Conservation (phyloP, 1,140 invertebrate species). For the Drosophila melanica region DNA sequence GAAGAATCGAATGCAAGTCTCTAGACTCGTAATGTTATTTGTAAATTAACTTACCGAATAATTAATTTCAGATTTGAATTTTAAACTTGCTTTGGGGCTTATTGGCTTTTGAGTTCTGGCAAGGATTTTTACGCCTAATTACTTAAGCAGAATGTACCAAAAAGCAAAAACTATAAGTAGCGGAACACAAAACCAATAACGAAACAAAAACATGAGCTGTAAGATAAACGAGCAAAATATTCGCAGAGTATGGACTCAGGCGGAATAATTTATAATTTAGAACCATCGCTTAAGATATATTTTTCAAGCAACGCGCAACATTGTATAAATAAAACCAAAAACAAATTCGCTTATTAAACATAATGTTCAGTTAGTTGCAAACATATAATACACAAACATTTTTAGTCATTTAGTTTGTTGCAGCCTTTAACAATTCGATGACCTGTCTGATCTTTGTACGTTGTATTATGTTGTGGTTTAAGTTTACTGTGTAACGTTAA, state of each 20-base stretch:
- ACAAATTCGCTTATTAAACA: slow-evolving; percentile 26
- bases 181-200: slow-evolving; percentile 45
- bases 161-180: slow-evolving; percentile 49
- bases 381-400: slow-evolving; percentile 27
- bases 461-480: slow-evolving; percentile 68
- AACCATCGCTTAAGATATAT: slow-evolving; percentile 33
- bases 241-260: neutral
- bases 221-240: slow-evolving; percentile 57
- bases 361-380: slow-evolving; percentile 44
- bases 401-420: slow-evolving; percentile 46
- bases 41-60: neutral
- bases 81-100: slow-evolving; percentile 61
- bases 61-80: slow-evolving; percentile 67
- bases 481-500: slow-evolving; percentile 50
- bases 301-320: slow-evolving; percentile 43
- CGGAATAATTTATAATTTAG: slow-evolving; percentile 50
- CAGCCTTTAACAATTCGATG: slow-evolving; percentile 29
- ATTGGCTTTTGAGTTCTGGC: slow-evolving; percentile 59
- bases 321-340: slow-evolving; percentile 40
- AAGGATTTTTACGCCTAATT: slow-evolving; percentile 67
- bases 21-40: neutral
- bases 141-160: slow-evolving; percentile 77
- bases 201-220: slow-evolving; percentile 51
- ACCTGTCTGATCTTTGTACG: slow-evolving; percentile 63
- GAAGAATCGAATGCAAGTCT: slow-evolving; percentile 75